These are phyloP conservation scores for Saccostrea cuccullata DNA, from an alignment of 1,140 invertebrate genomes.

Conservation along the genomic window DNA sequence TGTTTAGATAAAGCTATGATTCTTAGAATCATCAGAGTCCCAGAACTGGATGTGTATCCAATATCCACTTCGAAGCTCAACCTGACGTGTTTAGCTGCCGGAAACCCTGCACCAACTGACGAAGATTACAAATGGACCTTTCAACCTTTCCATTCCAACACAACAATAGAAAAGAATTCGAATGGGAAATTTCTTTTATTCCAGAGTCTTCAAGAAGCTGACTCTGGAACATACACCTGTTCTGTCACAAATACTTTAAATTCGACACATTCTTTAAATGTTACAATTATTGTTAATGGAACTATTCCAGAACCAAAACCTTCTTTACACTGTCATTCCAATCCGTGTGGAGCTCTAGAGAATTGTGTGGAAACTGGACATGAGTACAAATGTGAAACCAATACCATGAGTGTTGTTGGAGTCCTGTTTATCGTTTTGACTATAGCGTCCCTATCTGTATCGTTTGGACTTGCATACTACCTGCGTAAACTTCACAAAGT, in stretches of 20 bases:
- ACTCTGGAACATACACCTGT: no score
- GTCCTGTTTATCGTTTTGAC: neutral
- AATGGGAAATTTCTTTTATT: no score
- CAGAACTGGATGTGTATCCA: neutral
- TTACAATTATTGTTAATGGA: neutral
- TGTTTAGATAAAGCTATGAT: neutral
- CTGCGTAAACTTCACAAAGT: neutral
- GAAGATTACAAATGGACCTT: constrained; percentile 2
- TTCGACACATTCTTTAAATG: neutral
- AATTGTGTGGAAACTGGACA: neutral
- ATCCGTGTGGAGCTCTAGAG: neutral
- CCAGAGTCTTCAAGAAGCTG: no score
- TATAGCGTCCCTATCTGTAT: neutral
- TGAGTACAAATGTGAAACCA: neutral
- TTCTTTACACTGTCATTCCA: neutral
- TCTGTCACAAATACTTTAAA: no score
- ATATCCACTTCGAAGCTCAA: neutral
- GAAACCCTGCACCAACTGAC: neutral
- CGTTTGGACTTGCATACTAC: neutral
- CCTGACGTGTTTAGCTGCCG: neutral
- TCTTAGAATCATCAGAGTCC: neutral
- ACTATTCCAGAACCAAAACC: neutral
- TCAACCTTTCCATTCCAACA: neutral
- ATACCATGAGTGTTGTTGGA: neutral
- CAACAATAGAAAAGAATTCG: neutral